Percentiles rank a stretch among this genome's conserved stretches.
phyloP scores from a whole-genome alignment of 2,888 invertebrate species.

The Scelioninae gen. 2 region DNA sequence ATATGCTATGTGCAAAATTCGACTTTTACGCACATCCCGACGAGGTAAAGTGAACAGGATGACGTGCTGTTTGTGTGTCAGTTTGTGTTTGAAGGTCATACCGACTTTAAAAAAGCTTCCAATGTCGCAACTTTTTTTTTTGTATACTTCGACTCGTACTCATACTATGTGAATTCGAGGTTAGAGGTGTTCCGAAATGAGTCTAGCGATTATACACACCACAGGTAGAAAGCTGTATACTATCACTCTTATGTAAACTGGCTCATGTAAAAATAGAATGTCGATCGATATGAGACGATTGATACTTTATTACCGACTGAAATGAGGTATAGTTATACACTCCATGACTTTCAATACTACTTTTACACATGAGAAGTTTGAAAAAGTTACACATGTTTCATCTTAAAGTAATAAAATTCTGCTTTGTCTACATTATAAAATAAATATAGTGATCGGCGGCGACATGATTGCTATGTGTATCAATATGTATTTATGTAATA shows the following conservation, averaged over 20 bases:
- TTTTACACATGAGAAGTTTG: too few relatives aligned
- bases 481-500: too few relatives aligned
- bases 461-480: too few relatives aligned
- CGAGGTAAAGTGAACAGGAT: background rate
- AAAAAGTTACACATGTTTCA: too few relatives aligned
- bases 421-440: too few relatives aligned
- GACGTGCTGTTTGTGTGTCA: conserved; percentile 1
- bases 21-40: background rate
- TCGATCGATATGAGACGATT: conserved; percentile 59
- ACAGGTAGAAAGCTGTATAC: conserved; percentile 46
- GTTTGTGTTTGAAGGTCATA: conserved; percentile 19
- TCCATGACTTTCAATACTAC: too few relatives aligned
- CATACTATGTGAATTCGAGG: conserved; percentile 33
- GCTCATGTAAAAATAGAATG: conserved; percentile 60
- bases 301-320: conserved; percentile 59
- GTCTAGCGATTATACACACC: conserved; percentile 47
- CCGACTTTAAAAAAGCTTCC: conserved; percentile 19
- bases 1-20: conserved; percentile 9
- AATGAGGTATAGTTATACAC: conserved; percentile 26
- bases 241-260: conserved; percentile 58
- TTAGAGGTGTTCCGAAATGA: conserved; percentile 40
- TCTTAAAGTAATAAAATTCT: too few relatives aligned
- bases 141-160: conserved; percentile 9
- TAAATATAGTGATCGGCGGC: too few relatives aligned
- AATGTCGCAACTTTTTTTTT: conserved; percentile 28